Evolutionary conservation across 1,140 invertebrate genomes (phyloP), one percentile per base, ranked within the genome.

Genomic region (Platyscapa corneri): DNA sequence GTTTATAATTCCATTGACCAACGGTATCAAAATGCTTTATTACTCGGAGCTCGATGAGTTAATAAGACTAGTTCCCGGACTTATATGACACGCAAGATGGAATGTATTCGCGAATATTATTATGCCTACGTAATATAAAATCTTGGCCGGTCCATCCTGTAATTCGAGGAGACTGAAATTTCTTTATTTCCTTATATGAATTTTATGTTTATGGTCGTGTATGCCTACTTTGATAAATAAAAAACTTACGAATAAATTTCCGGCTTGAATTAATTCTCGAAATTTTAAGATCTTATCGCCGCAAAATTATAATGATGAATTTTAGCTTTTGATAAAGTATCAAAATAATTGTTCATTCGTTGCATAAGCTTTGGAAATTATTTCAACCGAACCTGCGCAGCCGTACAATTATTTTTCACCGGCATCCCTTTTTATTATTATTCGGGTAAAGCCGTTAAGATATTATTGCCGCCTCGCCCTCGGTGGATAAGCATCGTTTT

Each of bases 181-280:
- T 83, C 53, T 83, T 82, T n/a, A 67, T 32, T 84, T 79, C 60
- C 74, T 72, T 56, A 23, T 70, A 79, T 65, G 60, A 84, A 78
- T 84, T 53, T 84, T 84, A 84, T 84, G 39, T 70, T 84, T 78
- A 84, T 84, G 12, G 56, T 14, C 75, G 53, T n/a, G n/a, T n/a
- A 53, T 82, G 49, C 1, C 56, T 30, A 83, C 39, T 77, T 83
- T 77, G 60, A 83, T 77, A 76, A 67, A 77, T 65, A 75, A 83
- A 76, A 76, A 72, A 46, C 37, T 77, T 67, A 37, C 12, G 42
- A 32, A 83, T 83, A 77, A 83, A 77, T 84, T 65, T 39, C 18
- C 18, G 46, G 32, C 60, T 18, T 32, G 23, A 27, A 60, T 60
- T 20, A 60, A 60, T 60, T 49, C 77, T 56, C 65, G 18, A 83